Base-by-base conservation (phyloP, 1,140 invertebrate species). In the Leucophenga varia region DNA sequence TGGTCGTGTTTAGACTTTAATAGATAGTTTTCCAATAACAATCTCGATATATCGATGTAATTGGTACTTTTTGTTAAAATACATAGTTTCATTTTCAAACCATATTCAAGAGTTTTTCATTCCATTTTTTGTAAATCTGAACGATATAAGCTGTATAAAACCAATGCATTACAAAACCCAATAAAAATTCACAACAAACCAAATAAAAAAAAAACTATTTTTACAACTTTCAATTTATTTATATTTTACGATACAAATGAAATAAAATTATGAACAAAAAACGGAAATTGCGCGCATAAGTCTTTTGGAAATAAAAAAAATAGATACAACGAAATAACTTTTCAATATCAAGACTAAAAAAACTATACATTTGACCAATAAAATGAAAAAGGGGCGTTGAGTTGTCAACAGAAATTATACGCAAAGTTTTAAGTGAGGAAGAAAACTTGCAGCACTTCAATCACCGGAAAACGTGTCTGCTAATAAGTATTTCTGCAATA, bases 401-500 rank as follows among this genome's bases (percentile, higher is more conserved):
- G 63, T 67, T 67, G 63, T 63, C 63, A 54, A 64, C 67, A 67
- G 53, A 34, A 67, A 59, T 67, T 67, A 67, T 67, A 63, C 63
- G 59, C 50, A 40, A n/a, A n/a, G n/a, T n/a, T n/a, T n/a, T n/a
- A n/a, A n/a, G n/a, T n/a, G n/a, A n/a, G n/a, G n/a, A n/a, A n/a
- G n/a, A n/a, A n/a, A n/a, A n/a, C n/a, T n/a, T n/a, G n/a, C 50
- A 55, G 51, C 64, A 67, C 63, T 67, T 67, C 53, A 67, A 67
- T 63, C 63, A 59, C 63, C 56, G 63, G 64, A 63, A 67, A 67
- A 67, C 63, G 59, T 67, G 63, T 67, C 50, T 34, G 56, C 67
- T 59, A 67, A 63, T 63, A 57, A 59, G 59, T 63, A n/a, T n/a
- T n/a, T n/a, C n/a, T 22, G 38, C 28, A 52, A 52, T 41, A 61